These are phyloP conservation scores for Sphaeridia pumilis DNA, from an alignment of 2,888 invertebrate genomes.

Conservation along the genomic window DNA sequence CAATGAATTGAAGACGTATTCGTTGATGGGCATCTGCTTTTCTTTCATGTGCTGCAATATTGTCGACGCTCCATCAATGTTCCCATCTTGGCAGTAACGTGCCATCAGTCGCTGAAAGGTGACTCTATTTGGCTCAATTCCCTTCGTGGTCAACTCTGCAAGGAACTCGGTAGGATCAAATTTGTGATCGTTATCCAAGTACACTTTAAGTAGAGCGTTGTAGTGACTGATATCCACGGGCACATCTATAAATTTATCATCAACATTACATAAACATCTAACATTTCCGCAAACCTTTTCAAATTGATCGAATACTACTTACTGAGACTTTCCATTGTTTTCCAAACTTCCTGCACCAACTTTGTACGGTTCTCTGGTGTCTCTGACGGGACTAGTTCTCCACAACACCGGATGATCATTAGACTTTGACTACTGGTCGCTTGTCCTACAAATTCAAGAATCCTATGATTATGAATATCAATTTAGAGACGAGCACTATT, in stretches of 20 bases:
- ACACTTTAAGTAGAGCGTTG: slow-evolving; percentile 71
- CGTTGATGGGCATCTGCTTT: slow-evolving; percentile 63
- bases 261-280: no score
- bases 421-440: slow-evolving; percentile 67
- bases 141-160: slow-evolving; percentile 57
- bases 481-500: no score
- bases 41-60: slow-evolving; percentile 75
- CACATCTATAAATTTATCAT: slow-evolving; percentile 49
- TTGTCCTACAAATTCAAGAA: no score
- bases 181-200: slow-evolving; percentile 69
- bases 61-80: slow-evolving; percentile 73
- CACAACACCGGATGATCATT: slow-evolving; percentile 69
- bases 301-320: no score
- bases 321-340: slow-evolving; percentile 56
- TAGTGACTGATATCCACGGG: slow-evolving; percentile 77
- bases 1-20: slow-evolving; percentile 69
- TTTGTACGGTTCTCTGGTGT: slow-evolving; percentile 60
- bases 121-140: slow-evolving; percentile 69
- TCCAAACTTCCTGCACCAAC: slow-evolving; percentile 70
- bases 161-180: slow-evolving; percentile 74
- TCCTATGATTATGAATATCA: no score
- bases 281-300: not conserved
- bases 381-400: slow-evolving; percentile 66
- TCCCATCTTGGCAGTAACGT: slow-evolving; percentile 69
- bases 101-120: slow-evolving; percentile 76